A percentile compares a stretch with the other conserved stretches of the same genome.
These are phyloP conservation scores for Rhabdomys pumilio DNA, from an alignment of 2,797 vertebrate species.

Conservation along the genomic window DNA sequence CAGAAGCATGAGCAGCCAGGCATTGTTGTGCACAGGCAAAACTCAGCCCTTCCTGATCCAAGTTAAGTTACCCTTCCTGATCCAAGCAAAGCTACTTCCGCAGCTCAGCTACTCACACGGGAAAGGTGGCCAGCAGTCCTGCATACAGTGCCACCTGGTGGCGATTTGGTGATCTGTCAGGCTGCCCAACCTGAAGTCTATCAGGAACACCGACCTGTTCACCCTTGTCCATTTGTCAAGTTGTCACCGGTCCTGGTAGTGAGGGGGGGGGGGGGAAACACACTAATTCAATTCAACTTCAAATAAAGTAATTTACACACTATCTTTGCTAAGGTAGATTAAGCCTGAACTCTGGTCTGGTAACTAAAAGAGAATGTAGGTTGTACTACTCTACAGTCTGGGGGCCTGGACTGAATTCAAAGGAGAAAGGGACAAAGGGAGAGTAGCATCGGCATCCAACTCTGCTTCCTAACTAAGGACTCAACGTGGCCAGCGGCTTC, in stretches of 20 bases:
- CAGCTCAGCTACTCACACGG: background rate
- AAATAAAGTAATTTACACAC: conserved; percentile 15
- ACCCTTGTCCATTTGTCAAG: background rate
- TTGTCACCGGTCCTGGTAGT: background rate
- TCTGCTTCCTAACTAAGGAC: background rate
- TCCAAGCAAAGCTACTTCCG: background rate
- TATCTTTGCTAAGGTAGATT: background rate
- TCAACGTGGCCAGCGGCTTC: too few relatives aligned
- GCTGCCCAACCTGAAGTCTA: background rate
- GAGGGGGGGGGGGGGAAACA: background rate
- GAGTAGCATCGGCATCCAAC: background rate
- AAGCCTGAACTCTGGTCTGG: background rate
- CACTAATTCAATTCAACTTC: conserved; percentile 11
- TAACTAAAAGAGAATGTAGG: background rate
- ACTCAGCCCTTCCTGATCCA: background rate
- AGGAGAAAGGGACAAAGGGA: rapidly evolving
- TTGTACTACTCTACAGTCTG: background rate
- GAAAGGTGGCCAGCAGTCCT: rapidly evolving
- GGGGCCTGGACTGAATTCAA: background rate
- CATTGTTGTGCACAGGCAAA: background rate
- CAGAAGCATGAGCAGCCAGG: background rate
- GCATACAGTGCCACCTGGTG: conserved; percentile 66
- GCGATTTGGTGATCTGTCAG: background rate
- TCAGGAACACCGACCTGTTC: background rate
- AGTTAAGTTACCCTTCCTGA: background rate